These are phyloP conservation scores for Chesias legatella DNA, from an alignment of 2,888 invertebrate species.

Conservation along the genomic window DNA sequence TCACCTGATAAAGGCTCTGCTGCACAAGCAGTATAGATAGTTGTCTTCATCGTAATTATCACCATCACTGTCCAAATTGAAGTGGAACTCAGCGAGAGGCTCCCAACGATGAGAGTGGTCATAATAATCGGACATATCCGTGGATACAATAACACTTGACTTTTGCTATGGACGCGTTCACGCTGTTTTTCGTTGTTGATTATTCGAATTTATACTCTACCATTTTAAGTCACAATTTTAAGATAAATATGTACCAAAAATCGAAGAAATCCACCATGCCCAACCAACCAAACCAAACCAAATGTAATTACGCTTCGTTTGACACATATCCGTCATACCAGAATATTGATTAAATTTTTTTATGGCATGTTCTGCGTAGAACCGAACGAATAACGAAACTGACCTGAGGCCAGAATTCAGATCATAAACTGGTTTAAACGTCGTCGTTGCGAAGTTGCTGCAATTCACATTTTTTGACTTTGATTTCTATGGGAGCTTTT, in stretches of 20 bases:
- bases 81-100: slow-evolving; percentile 84
- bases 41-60: slow-evolving; percentile 65
- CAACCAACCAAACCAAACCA: neutral
- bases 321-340: neutral
- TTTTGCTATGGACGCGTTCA: neutral
- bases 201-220: slow-evolving; percentile 3
- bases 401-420: no score
- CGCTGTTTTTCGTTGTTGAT: neutral
- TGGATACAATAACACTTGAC: slow-evolving; percentile 22
- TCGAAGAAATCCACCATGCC: slow-evolving; percentile 17
- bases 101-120: slow-evolving; percentile 81
- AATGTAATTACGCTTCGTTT: slow-evolving; percentile 3
- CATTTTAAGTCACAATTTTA: slow-evolving; percentile 10
- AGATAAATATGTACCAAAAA: slow-evolving; percentile 18
- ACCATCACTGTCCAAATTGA: slow-evolving; percentile 58
- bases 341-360: neutral
- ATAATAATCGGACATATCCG: slow-evolving; percentile 65
- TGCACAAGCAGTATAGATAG: slow-evolving; percentile 85
- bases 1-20: slow-evolving; percentile 85
- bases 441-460: no score
- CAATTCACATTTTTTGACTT: no score
- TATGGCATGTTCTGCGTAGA: neutral
- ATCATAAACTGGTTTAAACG: no score
- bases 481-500: no score
- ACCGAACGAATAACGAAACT: neutral